These are phyloP conservation scores for Harpegnathos saltator DNA, from an alignment of 1,140 invertebrate species.

Conservation along the genomic window DNA sequence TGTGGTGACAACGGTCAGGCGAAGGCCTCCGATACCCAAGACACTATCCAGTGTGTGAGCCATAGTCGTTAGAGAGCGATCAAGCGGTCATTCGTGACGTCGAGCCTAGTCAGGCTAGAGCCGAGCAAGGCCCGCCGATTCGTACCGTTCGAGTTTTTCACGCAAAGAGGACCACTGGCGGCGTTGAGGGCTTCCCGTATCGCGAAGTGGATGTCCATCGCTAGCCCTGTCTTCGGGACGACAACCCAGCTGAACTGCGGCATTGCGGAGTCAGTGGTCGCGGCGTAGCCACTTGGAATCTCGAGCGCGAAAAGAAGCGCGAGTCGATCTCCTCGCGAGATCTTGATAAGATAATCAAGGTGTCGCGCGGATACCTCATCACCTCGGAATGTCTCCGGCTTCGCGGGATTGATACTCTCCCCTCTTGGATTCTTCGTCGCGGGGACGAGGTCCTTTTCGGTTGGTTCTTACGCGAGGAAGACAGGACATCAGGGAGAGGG, in stretches of 20 bases:
- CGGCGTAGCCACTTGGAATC: not conserved
- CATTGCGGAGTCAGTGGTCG: not conserved
- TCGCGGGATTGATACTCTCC: constrained; percentile 3
- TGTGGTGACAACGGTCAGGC: constrained; percentile 82
- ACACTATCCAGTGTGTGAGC: constrained; percentile 84
- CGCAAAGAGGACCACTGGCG: not conserved
- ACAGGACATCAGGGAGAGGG: not conserved
- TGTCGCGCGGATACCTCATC: not conserved
- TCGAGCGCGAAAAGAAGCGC: not conserved
- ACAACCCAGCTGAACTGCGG: not conserved
- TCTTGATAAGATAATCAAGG: constrained; percentile 35
- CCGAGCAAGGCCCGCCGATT: not conserved
- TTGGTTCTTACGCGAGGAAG: not conserved
- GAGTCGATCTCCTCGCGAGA: not conserved
- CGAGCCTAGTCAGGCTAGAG: not conserved
- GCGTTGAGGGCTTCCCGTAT: not conserved
- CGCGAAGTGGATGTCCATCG: not conserved
- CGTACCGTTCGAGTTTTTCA: constrained; percentile 4
- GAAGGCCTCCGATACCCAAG: constrained; percentile 78
- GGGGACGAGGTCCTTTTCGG: not conserved
- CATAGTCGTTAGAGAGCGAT: constrained; percentile 75
- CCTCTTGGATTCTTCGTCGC: constrained; percentile 10
- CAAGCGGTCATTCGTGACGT: not conserved
- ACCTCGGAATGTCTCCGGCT: not conserved
- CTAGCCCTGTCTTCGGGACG: not conserved